Percentiles rank a stretch among this genome's conserved stretches.
These are phyloP conservation scores for Drosophila ercepeae DNA, from an alignment of 1,140 invertebrate genomes.

Conservation along the genomic window DNA sequence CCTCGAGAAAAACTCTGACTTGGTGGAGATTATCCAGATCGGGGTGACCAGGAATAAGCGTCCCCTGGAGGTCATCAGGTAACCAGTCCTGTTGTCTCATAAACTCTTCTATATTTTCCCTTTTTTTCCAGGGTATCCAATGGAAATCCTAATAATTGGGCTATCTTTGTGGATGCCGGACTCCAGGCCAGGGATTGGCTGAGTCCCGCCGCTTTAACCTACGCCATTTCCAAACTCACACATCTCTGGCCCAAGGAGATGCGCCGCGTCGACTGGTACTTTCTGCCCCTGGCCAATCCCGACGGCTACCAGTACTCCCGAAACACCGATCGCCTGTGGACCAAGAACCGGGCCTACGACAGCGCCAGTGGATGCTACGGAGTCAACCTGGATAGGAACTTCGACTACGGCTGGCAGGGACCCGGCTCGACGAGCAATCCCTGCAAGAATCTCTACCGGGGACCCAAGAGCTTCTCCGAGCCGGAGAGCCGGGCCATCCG, in stretches of 20 bases:
- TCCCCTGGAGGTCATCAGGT: constrained; percentile 86
- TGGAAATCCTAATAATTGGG: constrained; percentile 86
- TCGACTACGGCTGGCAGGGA: constrained; percentile 90
- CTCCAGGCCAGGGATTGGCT: constrained; percentile 95
- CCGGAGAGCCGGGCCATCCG: constrained; percentile 90
- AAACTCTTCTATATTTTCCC: background rate
- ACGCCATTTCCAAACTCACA: constrained; percentile 90
- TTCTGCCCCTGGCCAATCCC: constrained; percentile 89
- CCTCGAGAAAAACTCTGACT: constrained; percentile 86
- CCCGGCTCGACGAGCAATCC: constrained; percentile 91
- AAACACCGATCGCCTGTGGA: constrained; percentile 87
- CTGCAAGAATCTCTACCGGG: constrained; percentile 91
- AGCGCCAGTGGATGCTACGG: constrained; percentile 88
- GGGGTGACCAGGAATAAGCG: constrained; percentile 89
- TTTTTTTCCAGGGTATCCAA: constrained; percentile 86
- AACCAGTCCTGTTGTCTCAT: too few species aligned
- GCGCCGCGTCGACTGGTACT: constrained; percentile 91
- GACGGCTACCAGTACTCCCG: constrained; percentile 90
- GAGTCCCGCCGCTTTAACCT: constrained; percentile 91
- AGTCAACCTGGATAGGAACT: constrained; percentile 92
- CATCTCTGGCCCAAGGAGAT: constrained; percentile 87
- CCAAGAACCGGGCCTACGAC: constrained; percentile 88
- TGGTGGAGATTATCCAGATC: constrained; percentile 87
- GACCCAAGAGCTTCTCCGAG: constrained; percentile 92
- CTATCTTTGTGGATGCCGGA: constrained; percentile 88